Percentiles rank a stretch among this genome's conserved stretches.
phyloP scores from a whole-genome alignment of 2,888 invertebrate genomes.

The Lacanobia oleracea region DNA sequence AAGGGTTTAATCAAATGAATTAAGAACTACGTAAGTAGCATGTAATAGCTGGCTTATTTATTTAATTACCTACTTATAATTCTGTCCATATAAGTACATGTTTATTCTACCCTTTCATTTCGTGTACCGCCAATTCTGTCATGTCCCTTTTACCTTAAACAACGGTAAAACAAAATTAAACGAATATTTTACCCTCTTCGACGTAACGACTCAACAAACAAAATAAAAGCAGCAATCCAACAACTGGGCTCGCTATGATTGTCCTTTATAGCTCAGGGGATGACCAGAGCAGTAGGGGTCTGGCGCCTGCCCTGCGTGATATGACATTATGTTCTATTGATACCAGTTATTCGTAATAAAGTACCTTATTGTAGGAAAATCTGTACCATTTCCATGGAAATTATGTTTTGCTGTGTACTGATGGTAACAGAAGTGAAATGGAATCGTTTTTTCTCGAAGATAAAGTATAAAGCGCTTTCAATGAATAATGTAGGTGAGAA shows the following conservation, averaged over 20 bases:
- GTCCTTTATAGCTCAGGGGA: slow-evolving; percentile 72
- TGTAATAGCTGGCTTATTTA: neutral
- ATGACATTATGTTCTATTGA: slow-evolving; percentile 68
- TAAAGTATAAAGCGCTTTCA: too few relatives aligned
- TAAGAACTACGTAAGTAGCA: neutral
- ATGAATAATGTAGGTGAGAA: neutral
- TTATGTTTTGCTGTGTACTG: slow-evolving; percentile 37
- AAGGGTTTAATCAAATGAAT: neutral
- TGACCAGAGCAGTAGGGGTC: slow-evolving; percentile 75
- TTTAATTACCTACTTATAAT: neutral
- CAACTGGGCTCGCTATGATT: slow-evolving; percentile 70
- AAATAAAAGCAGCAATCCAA: slow-evolving; percentile 77
- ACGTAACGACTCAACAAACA: slow-evolving; percentile 66
- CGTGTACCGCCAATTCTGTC: slow-evolving; percentile 1
- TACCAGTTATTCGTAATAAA: slow-evolving; percentile 67
- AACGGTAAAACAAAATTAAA: slow-evolving; percentile 54
- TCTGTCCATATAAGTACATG: neutral
- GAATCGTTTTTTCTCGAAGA: neutral
- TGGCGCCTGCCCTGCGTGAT: slow-evolving; percentile 79
- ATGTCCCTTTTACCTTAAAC: slow-evolving; percentile 13
- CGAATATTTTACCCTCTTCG: slow-evolving; percentile 58
- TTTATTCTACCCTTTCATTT: neutral
- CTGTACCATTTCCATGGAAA: slow-evolving; percentile 54
- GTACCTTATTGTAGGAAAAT: slow-evolving; percentile 56
- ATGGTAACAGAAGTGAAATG: slow-evolving; percentile 29